These are phyloP conservation scores for Lissocephala sabroskyi DNA, from an alignment of 2,888 invertebrate species.

Conservation along the genomic window DNA sequence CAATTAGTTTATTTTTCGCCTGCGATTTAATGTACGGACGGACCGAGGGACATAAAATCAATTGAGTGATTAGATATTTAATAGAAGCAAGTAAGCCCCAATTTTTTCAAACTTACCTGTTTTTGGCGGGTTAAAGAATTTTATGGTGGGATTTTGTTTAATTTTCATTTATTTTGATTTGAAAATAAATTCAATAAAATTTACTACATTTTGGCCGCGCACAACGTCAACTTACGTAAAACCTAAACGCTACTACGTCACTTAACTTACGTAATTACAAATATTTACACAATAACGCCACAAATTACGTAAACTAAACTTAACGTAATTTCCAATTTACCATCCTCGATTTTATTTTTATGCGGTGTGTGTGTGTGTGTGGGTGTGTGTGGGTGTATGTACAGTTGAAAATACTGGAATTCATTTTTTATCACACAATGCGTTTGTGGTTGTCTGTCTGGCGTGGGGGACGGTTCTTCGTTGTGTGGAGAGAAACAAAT, in stretches of 20 bases:
- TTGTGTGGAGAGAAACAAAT: conserved; percentile 8
- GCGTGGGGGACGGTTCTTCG: conserved; percentile 4
- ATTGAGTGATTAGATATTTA: too few relatives aligned
- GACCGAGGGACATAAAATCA: too few relatives aligned
- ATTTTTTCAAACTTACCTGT: too few relatives aligned
- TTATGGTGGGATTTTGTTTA: too few relatives aligned
- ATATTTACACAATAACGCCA: conserved; percentile 32
- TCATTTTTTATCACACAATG: conserved; percentile 56
- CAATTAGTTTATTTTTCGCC: too few relatives aligned
- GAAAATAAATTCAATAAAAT: conserved; percentile 42
- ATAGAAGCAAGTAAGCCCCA: too few relatives aligned
- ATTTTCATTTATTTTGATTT: conserved; percentile 29
- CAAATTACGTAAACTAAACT: conserved; percentile 39
- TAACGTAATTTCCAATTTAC: conserved; percentile 24
- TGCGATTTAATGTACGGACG: too few relatives aligned
- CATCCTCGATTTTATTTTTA: conserved; percentile 17
- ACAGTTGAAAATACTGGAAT: conserved; percentile 33
- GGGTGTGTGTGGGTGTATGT: too few relatives aligned
- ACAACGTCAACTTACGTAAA: conserved; percentile 12
- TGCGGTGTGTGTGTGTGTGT: too few relatives aligned
- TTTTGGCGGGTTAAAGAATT: not conserved
- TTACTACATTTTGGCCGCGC: conserved; percentile 27
- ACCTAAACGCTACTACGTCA: too few relatives aligned
- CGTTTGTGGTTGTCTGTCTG: conserved; percentile 29
- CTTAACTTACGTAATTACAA: conserved; percentile 46